Conservation (phyloP, 2,113 vertebrate species). For the Oreochromis spilurus region DNA sequence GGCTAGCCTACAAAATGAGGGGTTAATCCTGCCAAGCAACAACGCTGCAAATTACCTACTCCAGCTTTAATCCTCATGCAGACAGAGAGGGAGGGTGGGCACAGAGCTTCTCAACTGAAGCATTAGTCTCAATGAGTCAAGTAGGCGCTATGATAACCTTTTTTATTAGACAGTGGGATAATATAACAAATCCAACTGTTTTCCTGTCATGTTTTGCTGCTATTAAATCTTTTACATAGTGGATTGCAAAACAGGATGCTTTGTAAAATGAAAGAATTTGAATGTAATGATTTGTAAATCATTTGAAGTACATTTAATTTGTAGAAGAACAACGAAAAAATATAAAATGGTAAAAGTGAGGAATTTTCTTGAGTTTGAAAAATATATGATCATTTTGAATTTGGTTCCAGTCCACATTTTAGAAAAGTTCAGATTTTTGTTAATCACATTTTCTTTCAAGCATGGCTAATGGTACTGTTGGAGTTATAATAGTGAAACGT, state of each 20-base stretch:
- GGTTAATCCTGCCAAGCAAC: constrained; percentile 36
- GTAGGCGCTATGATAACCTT: not conserved
- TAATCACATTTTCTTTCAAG: not conserved
- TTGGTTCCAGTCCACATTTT: not conserved
- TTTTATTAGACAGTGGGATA: not conserved
- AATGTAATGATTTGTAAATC: not conserved
- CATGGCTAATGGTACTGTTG: not conserved
- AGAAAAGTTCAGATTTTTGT: not conserved
- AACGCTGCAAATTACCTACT: constrained; percentile 28
- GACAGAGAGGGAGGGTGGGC: not conserved
- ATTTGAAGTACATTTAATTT: not conserved
- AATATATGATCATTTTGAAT: not conserved
- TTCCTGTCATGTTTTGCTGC: not conserved
- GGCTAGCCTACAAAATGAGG: constrained; percentile 5
- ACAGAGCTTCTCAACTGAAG: not conserved
- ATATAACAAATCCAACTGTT: not conserved
- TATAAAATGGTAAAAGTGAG: not conserved
- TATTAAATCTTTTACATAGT: not conserved
- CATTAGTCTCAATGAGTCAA: not conserved
- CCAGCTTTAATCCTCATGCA: constrained; percentile 36
- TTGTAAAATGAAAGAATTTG: not conserved
- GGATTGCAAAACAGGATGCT: not conserved
- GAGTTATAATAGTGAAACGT: not conserved
- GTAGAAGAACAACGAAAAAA: not conserved
- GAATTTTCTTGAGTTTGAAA: not conserved